Conservation (phyloP, 2,888 invertebrate species). For the Sympetrum striolatum region DNA sequence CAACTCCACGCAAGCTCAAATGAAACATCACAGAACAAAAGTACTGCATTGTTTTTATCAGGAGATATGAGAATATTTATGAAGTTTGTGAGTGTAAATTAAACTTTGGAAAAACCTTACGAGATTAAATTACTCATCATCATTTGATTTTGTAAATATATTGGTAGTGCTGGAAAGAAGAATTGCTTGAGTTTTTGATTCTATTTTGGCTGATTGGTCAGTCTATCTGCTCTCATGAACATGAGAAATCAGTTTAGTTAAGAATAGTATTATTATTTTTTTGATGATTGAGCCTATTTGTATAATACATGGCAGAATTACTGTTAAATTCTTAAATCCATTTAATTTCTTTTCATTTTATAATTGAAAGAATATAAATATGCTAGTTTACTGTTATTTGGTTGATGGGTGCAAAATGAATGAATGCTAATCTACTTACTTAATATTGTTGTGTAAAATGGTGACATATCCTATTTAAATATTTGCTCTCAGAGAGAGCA, state of each 20-base stretch:
- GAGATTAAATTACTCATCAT: not conserved
- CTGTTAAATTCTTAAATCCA: not conserved
- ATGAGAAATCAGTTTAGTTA: not conserved
- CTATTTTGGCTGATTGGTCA: not conserved
- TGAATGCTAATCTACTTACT: not conserved
- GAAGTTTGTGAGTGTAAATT: not conserved
- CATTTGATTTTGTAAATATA: not conserved
- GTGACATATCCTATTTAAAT: not conserved
- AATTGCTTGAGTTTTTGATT: not conserved
- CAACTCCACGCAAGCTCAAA: conserved; percentile 48
- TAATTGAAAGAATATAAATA: not conserved
- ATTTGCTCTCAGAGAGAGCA: not conserved
- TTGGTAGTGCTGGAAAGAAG: not conserved
- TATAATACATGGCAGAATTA: not conserved
- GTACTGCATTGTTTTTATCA: not conserved
- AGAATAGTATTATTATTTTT: not conserved
- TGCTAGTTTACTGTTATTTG: not conserved
- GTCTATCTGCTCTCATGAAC: not conserved
- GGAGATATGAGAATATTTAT: not conserved
- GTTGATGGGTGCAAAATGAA: not conserved
- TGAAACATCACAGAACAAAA: not conserved
- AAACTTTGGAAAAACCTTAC: not conserved
- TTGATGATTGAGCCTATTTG: not conserved
- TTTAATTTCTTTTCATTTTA: not conserved
- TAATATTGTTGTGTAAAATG: not conserved